These are phyloP conservation scores for Monopterus albus DNA, from an alignment of 2,113 vertebrate species.

Conservation along the genomic window DNA sequence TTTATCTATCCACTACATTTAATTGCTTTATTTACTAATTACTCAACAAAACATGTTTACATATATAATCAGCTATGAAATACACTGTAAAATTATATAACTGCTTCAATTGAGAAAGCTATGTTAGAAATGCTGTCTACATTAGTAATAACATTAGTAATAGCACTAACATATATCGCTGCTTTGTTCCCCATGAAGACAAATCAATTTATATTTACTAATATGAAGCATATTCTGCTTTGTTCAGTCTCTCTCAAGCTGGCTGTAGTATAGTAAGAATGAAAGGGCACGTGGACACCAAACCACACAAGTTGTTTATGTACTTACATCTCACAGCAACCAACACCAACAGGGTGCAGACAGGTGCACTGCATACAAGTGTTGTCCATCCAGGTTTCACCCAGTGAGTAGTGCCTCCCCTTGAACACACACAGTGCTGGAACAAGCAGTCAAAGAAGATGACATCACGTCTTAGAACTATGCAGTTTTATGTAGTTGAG, in stretches of 20 bases:
- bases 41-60: no score
- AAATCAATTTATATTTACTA: background rate
- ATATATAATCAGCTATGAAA: no score
- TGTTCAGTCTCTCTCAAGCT: background rate
- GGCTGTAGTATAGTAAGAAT: background rate
- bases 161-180: no score
- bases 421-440: slow-evolving; percentile 86
- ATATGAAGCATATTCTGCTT: background rate
- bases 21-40: no score
- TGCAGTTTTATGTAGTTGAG: no score
- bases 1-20: no score
- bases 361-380: slow-evolving; percentile 94
- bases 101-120: no score
- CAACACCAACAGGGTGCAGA: slow-evolving; percentile 91
- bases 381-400: slow-evolving; percentile 91
- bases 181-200: no score
- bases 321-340: slow-evolving; percentile 96
- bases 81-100: no score
- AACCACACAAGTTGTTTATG: slow-evolving; percentile 11
- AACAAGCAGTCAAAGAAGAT: slow-evolving; percentile 9
- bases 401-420: slow-evolving; percentile 86
- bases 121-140: no score
- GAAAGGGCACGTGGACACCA: slow-evolving; percentile 14
- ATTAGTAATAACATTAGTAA: no score
- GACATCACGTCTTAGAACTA: background rate